Percentiles rank a stretch among this genome's conserved stretches.
phyloP scores from a whole-genome alignment of 2,888 invertebrate genomes.

The Tipula vernalis region DNA sequence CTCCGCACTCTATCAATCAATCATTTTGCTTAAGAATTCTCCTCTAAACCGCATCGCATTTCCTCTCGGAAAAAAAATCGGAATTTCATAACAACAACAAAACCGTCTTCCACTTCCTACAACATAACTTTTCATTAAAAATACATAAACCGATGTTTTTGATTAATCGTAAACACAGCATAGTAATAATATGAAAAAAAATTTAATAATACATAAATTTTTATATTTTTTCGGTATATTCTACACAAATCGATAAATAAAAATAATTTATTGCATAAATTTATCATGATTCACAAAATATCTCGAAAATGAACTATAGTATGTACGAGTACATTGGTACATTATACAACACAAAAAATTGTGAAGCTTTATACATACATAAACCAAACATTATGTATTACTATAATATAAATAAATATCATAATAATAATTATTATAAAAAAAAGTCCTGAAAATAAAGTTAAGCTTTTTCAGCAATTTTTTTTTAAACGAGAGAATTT shows the following conservation, averaged over 20 bases:
- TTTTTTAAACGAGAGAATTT: background rate
- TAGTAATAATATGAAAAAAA: background rate
- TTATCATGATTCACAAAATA: background rate
- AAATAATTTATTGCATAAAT: background rate
- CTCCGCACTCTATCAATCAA: background rate
- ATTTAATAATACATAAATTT: background rate
- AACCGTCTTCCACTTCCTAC: background rate
- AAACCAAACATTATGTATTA: background rate
- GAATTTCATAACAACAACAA: too few relatives aligned
- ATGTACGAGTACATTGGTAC: background rate
- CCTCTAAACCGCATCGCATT: background rate
- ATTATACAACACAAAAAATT: too few relatives aligned
- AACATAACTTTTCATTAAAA: background rate
- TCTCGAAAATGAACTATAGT: background rate
- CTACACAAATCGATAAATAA: background rate
- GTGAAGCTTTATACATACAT: background rate
- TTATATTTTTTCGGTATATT: background rate
- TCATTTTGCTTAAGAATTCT: background rate
- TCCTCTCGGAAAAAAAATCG: background rate
- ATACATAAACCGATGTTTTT: background rate
- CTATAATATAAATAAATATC: background rate
- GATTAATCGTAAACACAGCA: background rate
- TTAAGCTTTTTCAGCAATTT: background rate
- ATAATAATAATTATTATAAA: background rate
- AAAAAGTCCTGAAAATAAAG: background rate